Conservation (phyloP, 2,888 invertebrate genomes). For the Alloplasta piceator region DNA sequence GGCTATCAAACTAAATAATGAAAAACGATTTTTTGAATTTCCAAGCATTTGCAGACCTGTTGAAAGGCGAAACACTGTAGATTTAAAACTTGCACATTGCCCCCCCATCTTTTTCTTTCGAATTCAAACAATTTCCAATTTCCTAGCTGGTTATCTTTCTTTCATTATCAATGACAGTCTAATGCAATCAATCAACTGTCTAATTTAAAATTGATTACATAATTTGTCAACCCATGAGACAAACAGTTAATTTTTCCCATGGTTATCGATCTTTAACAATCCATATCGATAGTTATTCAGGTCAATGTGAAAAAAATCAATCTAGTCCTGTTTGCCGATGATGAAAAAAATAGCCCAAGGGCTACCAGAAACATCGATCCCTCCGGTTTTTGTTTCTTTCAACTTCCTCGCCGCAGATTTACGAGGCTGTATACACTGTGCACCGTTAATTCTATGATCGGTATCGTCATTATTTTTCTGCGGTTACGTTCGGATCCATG, state of each 20-base stretch:
- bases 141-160: no score
- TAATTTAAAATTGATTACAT: no score
- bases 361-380: conserved; percentile 62
- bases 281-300: not conserved
- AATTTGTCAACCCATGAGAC: no score
- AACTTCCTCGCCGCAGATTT: conserved; percentile 63
- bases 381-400: conserved; percentile 38
- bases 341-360: conserved; percentile 36
- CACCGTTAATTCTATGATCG: conserved; percentile 60
- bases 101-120: no score
- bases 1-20: no score
- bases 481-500: conserved; percentile 73
- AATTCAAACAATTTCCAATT: no score
- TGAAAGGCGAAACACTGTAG: no score
- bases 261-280: not conserved
- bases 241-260: not conserved
- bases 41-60: no score
- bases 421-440: conserved; percentile 50
- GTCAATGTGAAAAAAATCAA: not conserved
- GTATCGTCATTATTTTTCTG: conserved; percentile 65
- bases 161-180: no score
- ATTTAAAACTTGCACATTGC: no score
- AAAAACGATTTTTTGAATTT: no score
- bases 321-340: not conserved
- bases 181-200: no score